Percentiles rank a stretch among this genome's conserved stretches.
phyloP scores from a whole-genome alignment of 2,113 vertebrate genomes.

The Castor canadensis region DNA sequence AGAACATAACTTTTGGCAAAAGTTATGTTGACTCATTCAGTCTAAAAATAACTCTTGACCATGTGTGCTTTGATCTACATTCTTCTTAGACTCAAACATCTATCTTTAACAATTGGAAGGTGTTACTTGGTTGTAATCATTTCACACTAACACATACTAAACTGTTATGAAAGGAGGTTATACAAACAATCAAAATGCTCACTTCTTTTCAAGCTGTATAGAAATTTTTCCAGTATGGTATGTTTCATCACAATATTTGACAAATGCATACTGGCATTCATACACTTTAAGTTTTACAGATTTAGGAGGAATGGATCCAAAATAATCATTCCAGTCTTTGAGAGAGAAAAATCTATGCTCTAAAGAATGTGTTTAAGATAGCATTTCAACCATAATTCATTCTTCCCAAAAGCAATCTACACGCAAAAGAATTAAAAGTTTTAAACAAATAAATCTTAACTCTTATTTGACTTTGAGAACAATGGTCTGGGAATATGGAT shows the following conservation, averaged over 20 bases:
- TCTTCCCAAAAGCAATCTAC: conserved; percentile 30
- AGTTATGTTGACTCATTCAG: conserved; percentile 8
- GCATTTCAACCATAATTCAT: conserved; percentile 58
- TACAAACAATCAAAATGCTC: not conserved
- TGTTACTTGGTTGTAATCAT: not conserved
- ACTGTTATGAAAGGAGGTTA: not conserved
- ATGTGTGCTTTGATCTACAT: not conserved
- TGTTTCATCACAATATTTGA: conserved; percentile 50
- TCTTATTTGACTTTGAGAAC: conserved; percentile 18
- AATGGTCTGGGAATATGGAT: not conserved
- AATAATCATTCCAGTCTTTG: conserved; percentile 24
- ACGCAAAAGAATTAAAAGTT: not conserved
- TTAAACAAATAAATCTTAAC: conserved; percentile 26
- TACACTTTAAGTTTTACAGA: conserved; percentile 60
- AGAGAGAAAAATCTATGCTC: conserved; percentile 52
- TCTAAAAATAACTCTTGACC: conserved; percentile 67
- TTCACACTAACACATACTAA: conserved; percentile 2
- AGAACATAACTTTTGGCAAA: conserved; percentile 40
- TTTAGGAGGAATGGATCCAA: conserved; percentile 42
- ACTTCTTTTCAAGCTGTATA: not conserved
- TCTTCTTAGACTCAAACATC: conserved; percentile 31
- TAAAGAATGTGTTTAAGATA: conserved; percentile 71
- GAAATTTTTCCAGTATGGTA: conserved; percentile 45
- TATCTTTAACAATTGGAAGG: not conserved
- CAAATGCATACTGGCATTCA: conserved; percentile 55